A percentile compares a stretch with the other conserved stretches of the same genome.
These are phyloP conservation scores for Hylaeus anthracinus DNA, from an alignment of 1,140 invertebrate species.

Conservation along the genomic window DNA sequence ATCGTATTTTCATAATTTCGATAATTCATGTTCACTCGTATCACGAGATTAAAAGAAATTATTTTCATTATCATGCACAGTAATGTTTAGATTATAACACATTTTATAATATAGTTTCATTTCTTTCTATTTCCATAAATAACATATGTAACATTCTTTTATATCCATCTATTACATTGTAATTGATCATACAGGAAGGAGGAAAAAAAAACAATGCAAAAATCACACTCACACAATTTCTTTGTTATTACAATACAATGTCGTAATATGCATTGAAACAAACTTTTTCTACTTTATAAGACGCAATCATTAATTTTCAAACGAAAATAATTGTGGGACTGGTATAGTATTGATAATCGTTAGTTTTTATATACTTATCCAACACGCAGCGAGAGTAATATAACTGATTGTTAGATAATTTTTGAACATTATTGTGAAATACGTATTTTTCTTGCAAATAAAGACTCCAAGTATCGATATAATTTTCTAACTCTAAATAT, in stretches of 20 bases:
- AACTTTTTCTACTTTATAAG: slow-evolving; percentile 4
- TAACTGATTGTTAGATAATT: slow-evolving; percentile 5
- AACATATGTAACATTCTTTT: slow-evolving; percentile 2
- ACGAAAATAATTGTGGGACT: neutral
- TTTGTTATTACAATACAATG: neutral
- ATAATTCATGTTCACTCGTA: slow-evolving; percentile 5
- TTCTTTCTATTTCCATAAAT: slow-evolving; percentile 29
- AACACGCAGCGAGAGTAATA: slow-evolving; percentile 9
- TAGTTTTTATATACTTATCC: slow-evolving; percentile 20
- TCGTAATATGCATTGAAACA: neutral
- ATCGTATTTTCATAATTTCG: neutral
- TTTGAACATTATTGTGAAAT: slow-evolving; percentile 9
- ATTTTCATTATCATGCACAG: neutral
- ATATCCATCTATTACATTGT: slow-evolving; percentile 24
- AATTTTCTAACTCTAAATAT: neutral
- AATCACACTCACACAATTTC: neutral
- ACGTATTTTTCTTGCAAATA: slow-evolving; percentile 22
- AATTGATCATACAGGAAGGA: slow-evolving; percentile 21
- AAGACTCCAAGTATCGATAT: slow-evolving; percentile 4
- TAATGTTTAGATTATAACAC: slow-evolving; percentile 13
- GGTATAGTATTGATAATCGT: slow-evolving; percentile 7
- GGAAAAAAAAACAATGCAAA: slow-evolving; percentile 1
- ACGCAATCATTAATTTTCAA: slow-evolving; percentile 1
- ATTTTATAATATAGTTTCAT: slow-evolving; percentile 1
- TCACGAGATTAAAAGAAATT: slow-evolving; percentile 1